Evolutionary conservation across 2,797 vertebrate genomes (phyloP).

Genomic region (Telmatherina bonti): DNA sequence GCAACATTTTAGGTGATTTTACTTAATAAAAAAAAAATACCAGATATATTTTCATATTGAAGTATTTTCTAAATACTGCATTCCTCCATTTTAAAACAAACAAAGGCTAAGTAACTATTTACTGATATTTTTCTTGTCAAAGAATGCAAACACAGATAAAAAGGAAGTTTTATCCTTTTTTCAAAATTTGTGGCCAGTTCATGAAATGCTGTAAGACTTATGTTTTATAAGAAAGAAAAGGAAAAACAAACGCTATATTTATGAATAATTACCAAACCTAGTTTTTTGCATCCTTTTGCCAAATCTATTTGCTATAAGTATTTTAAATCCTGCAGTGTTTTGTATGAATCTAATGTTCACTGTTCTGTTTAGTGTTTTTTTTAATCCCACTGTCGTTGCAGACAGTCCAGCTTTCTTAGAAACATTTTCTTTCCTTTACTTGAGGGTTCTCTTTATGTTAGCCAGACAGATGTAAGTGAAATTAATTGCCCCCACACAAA

Average conservation of each 20-base stretch:
- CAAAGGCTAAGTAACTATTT: too few relatives aligned
- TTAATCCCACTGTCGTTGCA: not conserved
- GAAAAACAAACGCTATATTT: not conserved
- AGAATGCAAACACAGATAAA: not conserved
- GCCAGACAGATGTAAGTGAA: constrained; percentile 29
- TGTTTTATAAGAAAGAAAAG: not conserved
- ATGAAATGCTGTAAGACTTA: not conserved
- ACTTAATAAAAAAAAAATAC: not conserved
- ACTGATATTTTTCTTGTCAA: not conserved
- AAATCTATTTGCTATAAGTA: not conserved
- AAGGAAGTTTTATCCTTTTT: not conserved
- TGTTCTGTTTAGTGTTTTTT: not conserved
- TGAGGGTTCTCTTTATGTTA: constrained; percentile 11
- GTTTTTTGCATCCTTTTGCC: not conserved
- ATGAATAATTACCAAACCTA: not conserved
- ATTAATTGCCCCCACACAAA: constrained; percentile 39
- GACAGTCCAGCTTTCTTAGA: not conserved
- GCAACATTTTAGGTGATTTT: not conserved
- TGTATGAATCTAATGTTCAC: not conserved
- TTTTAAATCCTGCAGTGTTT: not conserved
- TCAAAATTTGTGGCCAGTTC: not conserved
- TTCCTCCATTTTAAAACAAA: too few relatives aligned
- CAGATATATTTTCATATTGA: not conserved
- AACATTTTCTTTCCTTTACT: not conserved
- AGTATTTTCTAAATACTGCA: not conserved